These are phyloP conservation scores for Lepus timidus DNA, from an alignment of 2,113 vertebrate species.

Conservation along the genomic window DNA sequence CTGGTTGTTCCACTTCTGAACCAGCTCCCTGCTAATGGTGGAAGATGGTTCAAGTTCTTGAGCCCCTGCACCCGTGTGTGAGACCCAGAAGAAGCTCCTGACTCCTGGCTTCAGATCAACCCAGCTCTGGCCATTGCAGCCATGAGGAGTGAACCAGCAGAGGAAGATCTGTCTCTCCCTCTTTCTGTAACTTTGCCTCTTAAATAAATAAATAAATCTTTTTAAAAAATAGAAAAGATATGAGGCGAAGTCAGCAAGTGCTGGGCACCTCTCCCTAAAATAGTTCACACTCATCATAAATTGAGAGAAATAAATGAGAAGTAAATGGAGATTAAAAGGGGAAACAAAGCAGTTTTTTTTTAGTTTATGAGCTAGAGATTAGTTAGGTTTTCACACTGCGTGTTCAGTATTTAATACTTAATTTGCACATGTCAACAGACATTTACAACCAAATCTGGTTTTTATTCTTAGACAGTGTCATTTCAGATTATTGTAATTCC, in stretches of 20 bases:
- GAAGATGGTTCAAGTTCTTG: no score
- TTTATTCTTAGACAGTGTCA: not conserved
- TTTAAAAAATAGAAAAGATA: not conserved
- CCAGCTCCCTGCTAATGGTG: no score
- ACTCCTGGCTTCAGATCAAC: no score
- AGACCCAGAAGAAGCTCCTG: no score
- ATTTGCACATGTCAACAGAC: not conserved
- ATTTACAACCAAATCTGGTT: not conserved
- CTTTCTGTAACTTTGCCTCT: no score
- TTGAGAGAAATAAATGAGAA: conserved; percentile 11
- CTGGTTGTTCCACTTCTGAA: no score
- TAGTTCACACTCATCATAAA: no score
- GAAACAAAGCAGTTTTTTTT: not conserved
- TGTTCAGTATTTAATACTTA: conserved; percentile 2
- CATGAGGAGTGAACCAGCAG: no score
- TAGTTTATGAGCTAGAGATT: not conserved
- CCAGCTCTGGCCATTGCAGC: no score
- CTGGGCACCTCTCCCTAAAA: not conserved
- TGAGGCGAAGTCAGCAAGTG: not conserved
- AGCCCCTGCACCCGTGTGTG: no score
- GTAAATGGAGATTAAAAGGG: not conserved
- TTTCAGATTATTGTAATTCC: not conserved
- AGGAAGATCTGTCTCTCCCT: no score
- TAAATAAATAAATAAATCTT: not conserved
- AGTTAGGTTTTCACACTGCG: not conserved